Conservation (phyloP, 2,888 invertebrate genomes). For the Drosophila eohydei region DNA sequence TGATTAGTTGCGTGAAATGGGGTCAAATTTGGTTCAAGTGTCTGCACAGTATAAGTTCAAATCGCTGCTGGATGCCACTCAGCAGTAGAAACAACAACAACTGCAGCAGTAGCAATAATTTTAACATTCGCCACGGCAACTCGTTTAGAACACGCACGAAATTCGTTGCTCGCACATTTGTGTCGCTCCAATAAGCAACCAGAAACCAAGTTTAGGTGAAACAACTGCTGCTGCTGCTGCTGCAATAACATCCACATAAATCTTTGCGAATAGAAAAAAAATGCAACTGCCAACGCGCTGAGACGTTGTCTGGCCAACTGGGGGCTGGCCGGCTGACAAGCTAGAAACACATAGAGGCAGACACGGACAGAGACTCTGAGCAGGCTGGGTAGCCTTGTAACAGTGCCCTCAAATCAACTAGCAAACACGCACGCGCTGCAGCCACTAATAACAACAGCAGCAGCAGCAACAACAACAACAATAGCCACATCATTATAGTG, state of each 20-base stretch:
- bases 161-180: slow-evolving; percentile 53
- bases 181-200: slow-evolving; percentile 72
- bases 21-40: slow-evolving; percentile 19
- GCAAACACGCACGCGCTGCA: slow-evolving; percentile 68
- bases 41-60: slow-evolving; percentile 40
- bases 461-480: slow-evolving; percentile 17
- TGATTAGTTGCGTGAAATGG: slow-evolving; percentile 27
- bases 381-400: slow-evolving; percentile 80
- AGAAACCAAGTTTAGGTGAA: slow-evolving; percentile 56
- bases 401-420: slow-evolving; percentile 82
- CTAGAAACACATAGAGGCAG: slow-evolving; percentile 20
- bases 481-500: slow-evolving; percentile 25
- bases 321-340: slow-evolving; percentile 34
- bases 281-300: slow-evolving; percentile 72
- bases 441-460: slow-evolving; percentile 28
- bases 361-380: slow-evolving; percentile 29
- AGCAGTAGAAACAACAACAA: neutral
- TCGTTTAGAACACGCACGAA: slow-evolving; percentile 53
- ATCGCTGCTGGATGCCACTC: slow-evolving; percentile 55
- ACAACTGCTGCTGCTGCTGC: slow-evolving; percentile 28
- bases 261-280: slow-evolving; percentile 48
- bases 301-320: slow-evolving; percentile 66
- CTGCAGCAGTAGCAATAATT: neutral
- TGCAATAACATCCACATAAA: slow-evolving; percentile 30
- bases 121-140: slow-evolving; percentile 37